Evolutionary conservation across 2,113 vertebrate species (phyloP).

Genomic region (Antechinus flavipes): DNA sequence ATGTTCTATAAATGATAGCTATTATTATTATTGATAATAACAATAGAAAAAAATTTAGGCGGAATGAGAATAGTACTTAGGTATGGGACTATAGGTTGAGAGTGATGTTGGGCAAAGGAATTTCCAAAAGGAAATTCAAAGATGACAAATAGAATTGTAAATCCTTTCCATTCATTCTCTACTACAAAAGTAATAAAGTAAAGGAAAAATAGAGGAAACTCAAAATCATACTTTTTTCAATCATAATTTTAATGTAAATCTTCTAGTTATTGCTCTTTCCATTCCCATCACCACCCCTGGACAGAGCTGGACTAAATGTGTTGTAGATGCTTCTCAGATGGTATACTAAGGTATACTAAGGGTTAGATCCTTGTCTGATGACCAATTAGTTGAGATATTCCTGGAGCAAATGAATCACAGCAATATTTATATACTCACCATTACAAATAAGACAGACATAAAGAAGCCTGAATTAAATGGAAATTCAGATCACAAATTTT

Average conservation of each 20-base stretch:
- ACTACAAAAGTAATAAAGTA: not conserved
- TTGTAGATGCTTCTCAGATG: not conserved
- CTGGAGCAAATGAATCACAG: not conserved
- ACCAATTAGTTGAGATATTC: not conserved
- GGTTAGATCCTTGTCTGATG: not conserved
- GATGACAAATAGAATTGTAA: not conserved
- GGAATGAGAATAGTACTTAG: not conserved
- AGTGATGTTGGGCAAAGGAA: not conserved
- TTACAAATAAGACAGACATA: not conserved
- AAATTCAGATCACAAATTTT: not conserved
- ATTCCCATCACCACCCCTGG: not conserved
- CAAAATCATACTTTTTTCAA: not conserved
- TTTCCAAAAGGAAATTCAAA: not conserved
- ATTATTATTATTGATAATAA: not conserved
- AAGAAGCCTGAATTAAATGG: not conserved
- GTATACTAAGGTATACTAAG: not conserved
- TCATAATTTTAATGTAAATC: not conserved
- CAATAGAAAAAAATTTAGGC: not conserved
- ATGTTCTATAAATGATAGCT: not conserved
- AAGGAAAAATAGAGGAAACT: not conserved
- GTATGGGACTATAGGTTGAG: not conserved
- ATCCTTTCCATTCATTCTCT: not conserved
- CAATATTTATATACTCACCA: not conserved
- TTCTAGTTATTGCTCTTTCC: not conserved
- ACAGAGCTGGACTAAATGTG: not conserved